Evolutionary conservation across 2,113 vertebrate genomes (phyloP), one percentile per base, ranked within the genome.

Genomic region (Piprites chloris): DNA sequence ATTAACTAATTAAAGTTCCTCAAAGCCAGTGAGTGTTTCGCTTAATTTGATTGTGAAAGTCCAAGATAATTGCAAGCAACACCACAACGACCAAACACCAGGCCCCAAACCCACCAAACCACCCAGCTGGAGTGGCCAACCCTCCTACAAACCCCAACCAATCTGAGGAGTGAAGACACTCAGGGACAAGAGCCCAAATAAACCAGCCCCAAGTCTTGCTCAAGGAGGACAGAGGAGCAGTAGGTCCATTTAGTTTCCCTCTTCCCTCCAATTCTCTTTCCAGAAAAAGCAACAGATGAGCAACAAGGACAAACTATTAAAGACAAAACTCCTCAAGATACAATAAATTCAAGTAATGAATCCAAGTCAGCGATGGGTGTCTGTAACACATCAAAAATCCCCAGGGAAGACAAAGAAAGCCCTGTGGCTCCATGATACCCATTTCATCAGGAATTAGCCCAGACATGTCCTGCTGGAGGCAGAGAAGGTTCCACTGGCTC

Each of bases 1-100:
- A 93, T 92, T 89, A 92, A 92, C 83, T 88, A 47, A 74, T 59
- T 90, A 37, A 87, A 81, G 61, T 80, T 93, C 73, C 85, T 78
- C 75, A 84, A 78, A 92, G 68, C 61, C 80, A 82, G 27, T 1
- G 47, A 84, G 77, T 9, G 10, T 61, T 68, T 47, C 3, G 74
- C 26, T 86, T 80, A 65, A 92, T 75, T 39, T 18, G 68, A 50
- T 33, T 71, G 76, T 88, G 72, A 86, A 77, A 93, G 72, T 67
- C 35, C 19, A 6, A 5, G 63, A 1, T 27, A 41, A 85, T 24
- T 69, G 49, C 71, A 61, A 89, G 44, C 50, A 53, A 53, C 17
- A 20, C 41, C 26, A 63, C 37, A 79, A 49, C 2, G 35, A 32
- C 15, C 39, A 37, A 41, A 63, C 13, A 1, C 2, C 24, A 56